phyloP scores from a whole-genome alignment of 2,888 invertebrate species.

The Pristionchus fissidentatus region DNA sequence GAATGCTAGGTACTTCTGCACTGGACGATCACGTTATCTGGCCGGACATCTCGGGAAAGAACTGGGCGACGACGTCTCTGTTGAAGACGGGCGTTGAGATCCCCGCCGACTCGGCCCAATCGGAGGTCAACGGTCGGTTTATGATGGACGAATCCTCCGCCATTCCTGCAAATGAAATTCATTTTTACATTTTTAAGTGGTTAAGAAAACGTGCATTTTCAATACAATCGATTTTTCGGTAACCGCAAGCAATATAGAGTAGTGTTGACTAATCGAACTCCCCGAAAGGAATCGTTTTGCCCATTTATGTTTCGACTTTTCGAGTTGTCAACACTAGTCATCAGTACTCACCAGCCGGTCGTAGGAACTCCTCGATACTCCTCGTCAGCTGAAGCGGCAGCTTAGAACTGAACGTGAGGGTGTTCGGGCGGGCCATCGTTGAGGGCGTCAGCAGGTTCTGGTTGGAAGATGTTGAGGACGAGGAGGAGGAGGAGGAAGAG shows the following conservation, averaged over 20 bases:
- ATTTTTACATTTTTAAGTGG: conserved; percentile 41
- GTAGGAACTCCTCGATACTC: conserved; percentile 62
- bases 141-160: conserved; percentile 54
- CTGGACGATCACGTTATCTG: conserved; percentile 29
- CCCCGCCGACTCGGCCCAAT: conserved; percentile 56
- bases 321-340: not conserved
- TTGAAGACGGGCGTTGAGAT: conserved; percentile 68
- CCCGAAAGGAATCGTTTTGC: not conserved
- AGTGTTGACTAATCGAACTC: not conserved
- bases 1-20: not conserved
- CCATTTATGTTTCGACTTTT: not conserved
- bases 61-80: conserved; percentile 69
- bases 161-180: conserved; percentile 38
- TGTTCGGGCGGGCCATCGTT: conserved; percentile 47
- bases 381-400: conserved; percentile 69
- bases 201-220: not conserved
- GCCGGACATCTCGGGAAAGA: conserved; percentile 66
- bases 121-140: conserved; percentile 61
- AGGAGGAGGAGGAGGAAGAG: not conserved
- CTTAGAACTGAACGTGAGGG: conserved; percentile 60
- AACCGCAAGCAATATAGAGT: not conserved
- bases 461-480: not conserved
- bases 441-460: not conserved
- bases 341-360: conserved; percentile 20
- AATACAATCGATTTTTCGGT: not conserved